Evolutionary conservation across 2,113 vertebrate genomes (phyloP), one percentile per base, ranked within the genome.

Genomic region (Oreotrochilus melanogaster): DNA sequence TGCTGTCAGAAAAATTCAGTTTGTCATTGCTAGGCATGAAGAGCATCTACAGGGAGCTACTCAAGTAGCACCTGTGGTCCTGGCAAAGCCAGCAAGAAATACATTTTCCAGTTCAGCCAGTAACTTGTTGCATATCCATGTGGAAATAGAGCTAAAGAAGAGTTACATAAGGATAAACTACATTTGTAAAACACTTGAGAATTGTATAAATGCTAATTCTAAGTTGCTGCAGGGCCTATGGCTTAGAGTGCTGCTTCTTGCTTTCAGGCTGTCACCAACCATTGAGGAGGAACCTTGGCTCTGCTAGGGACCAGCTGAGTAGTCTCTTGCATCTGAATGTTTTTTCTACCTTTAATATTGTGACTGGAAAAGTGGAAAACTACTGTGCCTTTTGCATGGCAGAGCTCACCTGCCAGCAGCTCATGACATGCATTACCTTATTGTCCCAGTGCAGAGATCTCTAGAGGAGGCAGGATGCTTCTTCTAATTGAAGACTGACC

Each of bases 101-200:
- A 39, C 0, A 16, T 69, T 88, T 89, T 78, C 31, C 42, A 81
- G 10, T 43, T 87, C 48, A 89, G 35, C 8, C 58, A 53, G 30
- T 4, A 51, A 13, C 25, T 85, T 90, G 23, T 54, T 89, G 61
- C 81, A 56, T 31, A 78, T 33, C 7, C 24, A 3, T 65, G 27
- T 57, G 45, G 30, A 86, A 88, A 79, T 28, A 39, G 58, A 82
- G 27, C 57, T 78, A 50, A 51, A 86, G 45, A 69, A 74, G 39
- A 48, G 78, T 88, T 94, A 78, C 75, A 11, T 8, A 67, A 85
- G 57, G 58, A 76, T 87, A 57, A 84, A 94, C 57, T 33, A 39
- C 2, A 14, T 71, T 60, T 88, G 15, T n/a, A 64, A 92, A 92
- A 9, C 39, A 47, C 28, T 67, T 64, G 33, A 72, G 61, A 78